Base-by-base conservation (phyloP, 2,113 vertebrate species). In the Hemiprocne comata region DNA sequence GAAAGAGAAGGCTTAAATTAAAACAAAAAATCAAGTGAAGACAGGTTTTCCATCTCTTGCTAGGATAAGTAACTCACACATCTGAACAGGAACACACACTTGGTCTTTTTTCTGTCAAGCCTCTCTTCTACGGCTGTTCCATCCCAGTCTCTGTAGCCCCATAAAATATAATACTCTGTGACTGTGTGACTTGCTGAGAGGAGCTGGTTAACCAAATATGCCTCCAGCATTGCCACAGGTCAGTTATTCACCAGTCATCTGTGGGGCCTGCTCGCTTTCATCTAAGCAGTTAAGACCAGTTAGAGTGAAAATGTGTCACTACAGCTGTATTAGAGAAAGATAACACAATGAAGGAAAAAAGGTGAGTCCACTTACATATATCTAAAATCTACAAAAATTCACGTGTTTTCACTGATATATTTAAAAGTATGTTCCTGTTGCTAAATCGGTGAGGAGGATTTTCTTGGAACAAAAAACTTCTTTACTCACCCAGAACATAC, bases 101-200 rank as follows among this genome's bases (percentile, higher is more conserved):
- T 86, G 6, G 19, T n/a, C 38, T 46, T 93, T 80, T 53, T 57
- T 54, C 85, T 94, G 50, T 61, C 19, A 40, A 46, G 31, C 23
- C 50, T 74, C 18, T 78, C 84, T 50, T 38, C 34, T 58, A 5
- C 62, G 72, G 20, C 40, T 84, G 11, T 36, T 62, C 61, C 36
- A 31, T 73, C 53, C 62, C 51, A 57, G 16, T 24, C 23, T 71
- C 48, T 5, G 1, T 7, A 67, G n/a, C 36, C 29, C 38, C 29
- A 25, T 72, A 50, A 75, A 93, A 85, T 34, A 7, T 55, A 40
- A 46, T 48, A 34, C 29, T 67, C 51, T 67, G 25, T 33, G 38
- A 74, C 17, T 0, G 3, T 0, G 0, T 60, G 55, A 36, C 55
- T 81, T 8, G 1, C 42, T 67, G 65, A 61, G 70, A 65, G 29